A percentile compares a stretch with the other conserved stretches of the same genome.
phyloP scores from a whole-genome alignment of 2,888 invertebrate genomes.

The Bugulina stolonifera region DNA sequence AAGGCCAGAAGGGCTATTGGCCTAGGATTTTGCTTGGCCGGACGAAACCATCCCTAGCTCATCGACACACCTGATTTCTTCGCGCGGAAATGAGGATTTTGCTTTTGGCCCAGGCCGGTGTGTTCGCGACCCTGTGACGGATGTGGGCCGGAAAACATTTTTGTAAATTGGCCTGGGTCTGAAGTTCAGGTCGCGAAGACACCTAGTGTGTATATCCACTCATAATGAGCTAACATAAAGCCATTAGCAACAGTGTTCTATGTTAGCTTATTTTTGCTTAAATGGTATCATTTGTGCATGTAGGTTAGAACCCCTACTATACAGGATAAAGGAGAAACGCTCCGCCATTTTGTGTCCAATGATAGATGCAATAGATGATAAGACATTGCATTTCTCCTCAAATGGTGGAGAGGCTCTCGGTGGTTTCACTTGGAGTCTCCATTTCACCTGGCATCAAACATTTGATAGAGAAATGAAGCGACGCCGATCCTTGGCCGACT shows the following conservation, averaged over 20 bases:
- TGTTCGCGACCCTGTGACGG: no score
- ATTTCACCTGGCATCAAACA: conserved; percentile 83
- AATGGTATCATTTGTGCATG: background rate
- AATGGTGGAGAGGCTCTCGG: conserved; percentile 54
- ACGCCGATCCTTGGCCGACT: conserved; percentile 11
- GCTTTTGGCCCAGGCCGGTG: no score
- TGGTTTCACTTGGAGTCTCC: conserved; percentile 69
- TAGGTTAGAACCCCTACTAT: conserved; percentile 74
- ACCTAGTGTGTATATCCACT: no score
- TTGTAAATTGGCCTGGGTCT: no score
- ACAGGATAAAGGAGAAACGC: conserved; percentile 69
- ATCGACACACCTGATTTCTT: no score
- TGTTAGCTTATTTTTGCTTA: no score
- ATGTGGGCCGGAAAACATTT: no score
- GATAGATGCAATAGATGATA: conserved; percentile 81
- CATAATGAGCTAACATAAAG: no score
- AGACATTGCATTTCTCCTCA: conserved; percentile 56
- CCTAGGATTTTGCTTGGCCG: background rate
- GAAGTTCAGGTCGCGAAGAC: no score
- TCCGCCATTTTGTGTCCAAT: conserved; percentile 81
- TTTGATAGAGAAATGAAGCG: conserved; percentile 20
- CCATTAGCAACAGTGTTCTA: no score
- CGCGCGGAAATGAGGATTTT: no score
- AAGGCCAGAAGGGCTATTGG: background rate
- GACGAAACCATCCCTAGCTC: no score